Conservation (phyloP, 2,113 vertebrate species). For the Leptosomus discolor region DNA sequence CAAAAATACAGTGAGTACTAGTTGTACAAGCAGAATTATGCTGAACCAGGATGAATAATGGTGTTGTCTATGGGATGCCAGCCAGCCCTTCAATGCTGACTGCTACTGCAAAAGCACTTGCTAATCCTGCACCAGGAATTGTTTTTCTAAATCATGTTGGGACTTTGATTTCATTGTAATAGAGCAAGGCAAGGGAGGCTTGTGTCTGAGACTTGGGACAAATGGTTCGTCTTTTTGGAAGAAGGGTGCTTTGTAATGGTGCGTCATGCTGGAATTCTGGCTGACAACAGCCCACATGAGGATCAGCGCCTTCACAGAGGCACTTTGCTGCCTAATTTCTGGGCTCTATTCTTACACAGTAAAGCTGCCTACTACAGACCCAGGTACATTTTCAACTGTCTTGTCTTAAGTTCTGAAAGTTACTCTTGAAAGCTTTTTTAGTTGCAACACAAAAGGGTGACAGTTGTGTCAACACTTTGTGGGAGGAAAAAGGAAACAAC, state of each 20-base stretch:
- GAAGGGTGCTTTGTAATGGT: constrained; percentile 4
- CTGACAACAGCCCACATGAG: neutral
- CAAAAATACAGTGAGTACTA: neutral
- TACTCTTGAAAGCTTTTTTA: neutral
- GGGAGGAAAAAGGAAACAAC: neutral
- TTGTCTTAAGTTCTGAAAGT: neutral
- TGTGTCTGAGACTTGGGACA: neutral
- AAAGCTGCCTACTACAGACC: neutral
- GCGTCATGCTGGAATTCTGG: neutral
- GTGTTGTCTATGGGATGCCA: constrained; percentile 6
- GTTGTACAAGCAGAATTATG: constrained; percentile 19
- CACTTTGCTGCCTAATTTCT: neutral
- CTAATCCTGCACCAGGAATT: constrained; percentile 50
- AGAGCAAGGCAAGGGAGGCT: neutral
- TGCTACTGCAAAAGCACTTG: neutral
- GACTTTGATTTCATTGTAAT: constrained; percentile 41
- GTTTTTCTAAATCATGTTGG: constrained; percentile 49
- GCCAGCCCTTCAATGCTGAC: neutral
- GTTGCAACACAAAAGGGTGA: neutral
- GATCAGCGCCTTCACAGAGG: neutral
- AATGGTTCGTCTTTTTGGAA: neutral
- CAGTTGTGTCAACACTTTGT: neutral
- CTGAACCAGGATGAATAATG: constrained; percentile 36
- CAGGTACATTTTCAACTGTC: neutral
- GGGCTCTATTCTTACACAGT: neutral